A percentile compares a stretch with the other conserved stretches of the same genome.
These are phyloP conservation scores for Scaptomyza cyrtandrae DNA, from an alignment of 2,888 invertebrate genomes.

Conservation along the genomic window DNA sequence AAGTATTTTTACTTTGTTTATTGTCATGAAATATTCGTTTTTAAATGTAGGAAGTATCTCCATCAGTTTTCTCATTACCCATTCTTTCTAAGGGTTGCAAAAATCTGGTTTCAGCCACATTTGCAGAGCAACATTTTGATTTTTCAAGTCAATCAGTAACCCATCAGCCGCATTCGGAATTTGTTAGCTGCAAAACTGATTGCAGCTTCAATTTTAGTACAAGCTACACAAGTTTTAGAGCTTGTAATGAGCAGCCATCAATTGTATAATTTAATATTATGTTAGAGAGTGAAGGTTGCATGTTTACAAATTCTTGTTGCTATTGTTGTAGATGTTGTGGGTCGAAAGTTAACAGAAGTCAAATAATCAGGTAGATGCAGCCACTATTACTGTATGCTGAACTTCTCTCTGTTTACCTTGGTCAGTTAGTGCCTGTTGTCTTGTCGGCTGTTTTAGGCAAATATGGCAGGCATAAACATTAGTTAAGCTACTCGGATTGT, in stretches of 20 bases:
- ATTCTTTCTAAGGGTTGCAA: neutral
- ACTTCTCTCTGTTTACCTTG: conserved; percentile 29
- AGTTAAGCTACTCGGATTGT: conserved; percentile 41
- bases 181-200: conserved; percentile 14
- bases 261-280: conserved; percentile 25
- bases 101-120: neutral
- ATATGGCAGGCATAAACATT: conserved; percentile 64
- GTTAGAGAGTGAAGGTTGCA: neutral
- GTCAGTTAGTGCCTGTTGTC: conserved; percentile 43
- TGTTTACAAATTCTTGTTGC: neutral
- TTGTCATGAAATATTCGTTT: neutral
- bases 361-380: conserved; percentile 43
- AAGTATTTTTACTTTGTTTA: too few species aligned
- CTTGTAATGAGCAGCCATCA: conserved; percentile 21
- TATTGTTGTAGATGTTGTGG: conserved; percentile 2
- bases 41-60: too few species aligned
- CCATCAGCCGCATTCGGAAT: neutral
- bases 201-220: neutral
- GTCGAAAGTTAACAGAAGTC: conserved; percentile 43
- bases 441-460: conserved; percentile 53
- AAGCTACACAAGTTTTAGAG: neutral
- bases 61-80: neutral
- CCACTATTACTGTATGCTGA: conserved; percentile 17
- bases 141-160: neutral
- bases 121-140: conserved; percentile 1